These are phyloP conservation scores for Anoncus sp. DNA, from an alignment of 2,888 invertebrate genomes.

Conservation along the genomic window DNA sequence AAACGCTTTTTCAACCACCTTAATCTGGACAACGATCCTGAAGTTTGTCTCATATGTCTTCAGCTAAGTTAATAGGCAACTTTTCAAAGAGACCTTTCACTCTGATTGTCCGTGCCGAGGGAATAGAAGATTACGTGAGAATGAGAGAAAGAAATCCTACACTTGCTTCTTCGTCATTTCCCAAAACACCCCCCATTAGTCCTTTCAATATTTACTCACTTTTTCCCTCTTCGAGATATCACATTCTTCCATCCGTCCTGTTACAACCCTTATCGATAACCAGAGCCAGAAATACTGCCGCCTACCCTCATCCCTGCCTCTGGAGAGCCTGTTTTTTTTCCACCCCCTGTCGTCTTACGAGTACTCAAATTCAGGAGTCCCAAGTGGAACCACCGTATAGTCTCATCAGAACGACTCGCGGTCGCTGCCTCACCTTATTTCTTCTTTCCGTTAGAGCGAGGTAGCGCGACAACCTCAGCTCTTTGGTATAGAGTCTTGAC, in stretches of 20 bases:
- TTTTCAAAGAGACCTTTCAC: not conserved
- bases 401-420: conserved; percentile 27
- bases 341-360: not conserved
- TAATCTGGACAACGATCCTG: not conserved
- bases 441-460: not conserved
- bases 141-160: conserved; percentile 1
- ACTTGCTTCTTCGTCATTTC: conserved; percentile 10
- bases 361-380: conserved; percentile 39
- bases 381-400: conserved; percentile 25
- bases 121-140: not conserved
- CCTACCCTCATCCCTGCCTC: too few species aligned
- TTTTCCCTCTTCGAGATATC: conserved; percentile 17
- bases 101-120: not conserved
- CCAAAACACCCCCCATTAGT: conserved; percentile 44
- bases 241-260: conserved; percentile 34
- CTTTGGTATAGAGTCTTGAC: too few species aligned
- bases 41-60: too few species aligned
- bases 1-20: not conserved
- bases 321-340: conserved; percentile 23
- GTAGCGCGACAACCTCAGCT: not conserved
- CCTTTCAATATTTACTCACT: conserved; percentile 49
- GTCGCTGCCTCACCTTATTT: conserved; percentile 17
- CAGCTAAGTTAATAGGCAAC: not conserved
- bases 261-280: conserved; percentile 45
- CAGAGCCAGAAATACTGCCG: conserved; percentile 14